phyloP scores from a whole-genome alignment of 2,113 vertebrate genomes.

The Sitta europaea region DNA sequence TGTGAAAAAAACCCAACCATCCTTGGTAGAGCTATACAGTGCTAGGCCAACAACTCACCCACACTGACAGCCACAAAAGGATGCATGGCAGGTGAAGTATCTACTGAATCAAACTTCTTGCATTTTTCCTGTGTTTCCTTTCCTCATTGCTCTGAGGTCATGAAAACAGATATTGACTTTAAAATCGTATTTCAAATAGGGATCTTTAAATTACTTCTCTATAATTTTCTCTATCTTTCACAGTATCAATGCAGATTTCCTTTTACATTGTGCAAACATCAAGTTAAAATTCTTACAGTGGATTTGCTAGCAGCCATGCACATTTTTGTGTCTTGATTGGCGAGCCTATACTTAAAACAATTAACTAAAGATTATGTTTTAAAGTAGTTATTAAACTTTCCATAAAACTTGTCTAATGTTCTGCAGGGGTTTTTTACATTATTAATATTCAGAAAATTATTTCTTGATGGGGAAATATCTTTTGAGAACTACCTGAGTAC shows the following conservation, averaged over 20 bases:
- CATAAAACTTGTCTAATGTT: not conserved
- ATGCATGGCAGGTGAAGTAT: not conserved
- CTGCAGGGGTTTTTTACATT: not conserved
- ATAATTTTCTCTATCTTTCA: not conserved
- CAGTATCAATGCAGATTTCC: not conserved
- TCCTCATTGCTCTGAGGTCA: not conserved
- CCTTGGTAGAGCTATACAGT: not conserved
- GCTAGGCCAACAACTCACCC: rapidly evolving
- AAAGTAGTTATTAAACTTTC: not conserved
- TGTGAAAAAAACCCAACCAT: not conserved
- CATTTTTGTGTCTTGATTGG: not conserved
- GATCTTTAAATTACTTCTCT: not conserved
- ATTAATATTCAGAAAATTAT: not conserved
- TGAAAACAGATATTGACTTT: not conserved
- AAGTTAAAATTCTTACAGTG: not conserved
- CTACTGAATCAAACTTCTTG: not conserved
- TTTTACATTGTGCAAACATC: not conserved
- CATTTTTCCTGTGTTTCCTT: not conserved
- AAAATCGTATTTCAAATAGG: not conserved
- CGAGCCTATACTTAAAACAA: not conserved
- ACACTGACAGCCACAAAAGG: not conserved
- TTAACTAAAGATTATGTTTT: not conserved
- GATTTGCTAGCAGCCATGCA: not conserved
- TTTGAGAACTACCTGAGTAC: not conserved
- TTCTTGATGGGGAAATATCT: not conserved